Percentiles rank a stretch among this genome's conserved stretches.
These are phyloP conservation scores for Sinhomidia bicolor DNA, from an alignment of 2,888 invertebrate species.

Conservation along the genomic window DNA sequence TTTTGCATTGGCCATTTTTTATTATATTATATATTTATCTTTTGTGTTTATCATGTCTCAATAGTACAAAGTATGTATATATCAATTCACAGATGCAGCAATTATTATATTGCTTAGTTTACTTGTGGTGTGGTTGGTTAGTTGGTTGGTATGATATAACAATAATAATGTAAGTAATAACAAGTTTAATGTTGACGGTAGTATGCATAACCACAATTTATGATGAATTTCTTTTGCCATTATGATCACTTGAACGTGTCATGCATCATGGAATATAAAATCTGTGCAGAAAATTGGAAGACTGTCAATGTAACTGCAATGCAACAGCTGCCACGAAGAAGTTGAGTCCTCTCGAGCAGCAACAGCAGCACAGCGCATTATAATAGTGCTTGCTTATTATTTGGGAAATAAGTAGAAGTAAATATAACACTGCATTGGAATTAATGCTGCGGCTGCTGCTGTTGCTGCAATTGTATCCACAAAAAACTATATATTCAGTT, in stretches of 20 bases:
- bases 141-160: constrained; percentile 16
- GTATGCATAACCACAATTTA: constrained; percentile 9
- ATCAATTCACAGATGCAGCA: background rate
- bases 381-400: background rate
- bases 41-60: background rate
- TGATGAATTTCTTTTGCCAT: constrained; percentile 21
- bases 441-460: background rate
- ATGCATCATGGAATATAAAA: background rate
- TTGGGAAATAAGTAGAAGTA: background rate
- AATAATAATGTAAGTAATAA: too few species aligned
- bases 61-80: background rate
- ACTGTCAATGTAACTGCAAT: constrained; percentile 31
- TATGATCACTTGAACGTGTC: background rate
- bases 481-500: background rate
- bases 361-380: too few species aligned
- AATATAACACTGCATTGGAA: constrained; percentile 4
- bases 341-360: background rate
- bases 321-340: background rate
- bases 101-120: background rate
- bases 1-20: constrained; percentile 29
- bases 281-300: constrained; percentile 43
- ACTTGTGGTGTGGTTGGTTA: background rate
- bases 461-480: background rate
- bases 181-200: background rate
- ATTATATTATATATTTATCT: too few species aligned